Conservation (phyloP, 2,797 vertebrate species). For the Parotocinclus haroldoi region DNA sequence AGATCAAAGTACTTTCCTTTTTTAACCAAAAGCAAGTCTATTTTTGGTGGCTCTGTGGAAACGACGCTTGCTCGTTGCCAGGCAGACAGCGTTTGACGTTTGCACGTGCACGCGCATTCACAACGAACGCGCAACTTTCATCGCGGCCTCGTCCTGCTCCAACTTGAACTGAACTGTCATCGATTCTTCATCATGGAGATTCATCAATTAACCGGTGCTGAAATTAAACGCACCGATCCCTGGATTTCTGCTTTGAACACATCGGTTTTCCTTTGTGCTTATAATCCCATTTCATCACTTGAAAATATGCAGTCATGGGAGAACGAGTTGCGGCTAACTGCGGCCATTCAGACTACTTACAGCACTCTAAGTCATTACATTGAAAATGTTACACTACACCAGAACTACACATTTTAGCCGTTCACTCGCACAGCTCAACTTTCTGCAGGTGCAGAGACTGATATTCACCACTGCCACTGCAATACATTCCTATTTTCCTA, state of each 20-base stretch:
- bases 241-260: constrained; percentile 34
- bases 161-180: constrained; percentile 82
- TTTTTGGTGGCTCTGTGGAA: constrained; percentile 10
- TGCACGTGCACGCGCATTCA: constrained; percentile 52
- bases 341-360: constrained; percentile 49
- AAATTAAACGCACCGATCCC: constrained; percentile 58
- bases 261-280: constrained; percentile 67
- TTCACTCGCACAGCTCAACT: too few species aligned
- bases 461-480: too few species aligned
- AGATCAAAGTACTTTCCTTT: constrained; percentile 25
- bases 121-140: constrained; percentile 56
- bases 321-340: constrained; percentile 39
- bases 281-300: constrained; percentile 72
- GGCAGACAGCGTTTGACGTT: constrained; percentile 63
- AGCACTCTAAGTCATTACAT: not conserved
- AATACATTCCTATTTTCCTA: too few species aligned
- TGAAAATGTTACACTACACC: too few species aligned
- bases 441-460: too few species aligned
- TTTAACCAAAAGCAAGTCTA: constrained; percentile 7
- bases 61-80: constrained; percentile 47
- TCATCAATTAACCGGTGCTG: constrained; percentile 78
- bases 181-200: constrained; percentile 85
- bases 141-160: constrained; percentile 54
- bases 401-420: too few species aligned
- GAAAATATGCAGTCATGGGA: constrained; percentile 67